Base-by-base conservation (phyloP, 2,113 vertebrate species). In the Phylloscopus trochilus region DNA sequence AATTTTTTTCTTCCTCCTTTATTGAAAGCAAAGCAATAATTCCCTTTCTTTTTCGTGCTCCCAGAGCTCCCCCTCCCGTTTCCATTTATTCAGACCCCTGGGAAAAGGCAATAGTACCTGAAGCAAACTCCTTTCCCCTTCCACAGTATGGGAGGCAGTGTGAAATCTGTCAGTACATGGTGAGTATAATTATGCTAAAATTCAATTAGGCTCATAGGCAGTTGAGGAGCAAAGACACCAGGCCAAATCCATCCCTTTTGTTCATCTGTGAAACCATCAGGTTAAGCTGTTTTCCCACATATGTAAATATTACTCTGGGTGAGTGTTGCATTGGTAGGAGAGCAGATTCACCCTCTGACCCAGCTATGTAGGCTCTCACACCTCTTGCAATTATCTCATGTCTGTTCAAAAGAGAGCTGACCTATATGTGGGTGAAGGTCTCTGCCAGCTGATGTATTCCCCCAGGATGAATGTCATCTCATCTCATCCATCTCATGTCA, bases 1-100 rank as follows among this genome's bases (percentile, higher is more conserved):
- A 4, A 7, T 60, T 28, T 63, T 53, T 16, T 20, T 91, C 44
- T 81, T 89, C 47, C 30, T 92, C 26, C 81, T 52, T 83, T 30
- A 58, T 30, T 81, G 60, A 70, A 73, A 72, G 19, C 30, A 52
- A 70, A 90, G 30, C 10, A 77, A 19, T n/a, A 60, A 72, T 76
- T 75, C 43, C 51, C 6, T 53, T 72, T 59, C 28, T 78, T 83
- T 87, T 80, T 39, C 51, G 27, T 88, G 87, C 74, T 95, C 78
- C 94, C 84, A 96, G 66, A 96, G 93, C 95, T 95, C 94, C 91
- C 94, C 91, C 89, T 97, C 87, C 59, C 0, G 78, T 95, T 95
- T 73, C 51, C 23, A 46, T 80, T 35, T 80, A 18, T 24, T 79
- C 62, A 83, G 78, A 35, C 53, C 78, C 46, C 13, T 69, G 70